Evolutionary conservation across 2,797 vertebrate genomes (phyloP).

Genomic region (Crenichthys baileyi): DNA sequence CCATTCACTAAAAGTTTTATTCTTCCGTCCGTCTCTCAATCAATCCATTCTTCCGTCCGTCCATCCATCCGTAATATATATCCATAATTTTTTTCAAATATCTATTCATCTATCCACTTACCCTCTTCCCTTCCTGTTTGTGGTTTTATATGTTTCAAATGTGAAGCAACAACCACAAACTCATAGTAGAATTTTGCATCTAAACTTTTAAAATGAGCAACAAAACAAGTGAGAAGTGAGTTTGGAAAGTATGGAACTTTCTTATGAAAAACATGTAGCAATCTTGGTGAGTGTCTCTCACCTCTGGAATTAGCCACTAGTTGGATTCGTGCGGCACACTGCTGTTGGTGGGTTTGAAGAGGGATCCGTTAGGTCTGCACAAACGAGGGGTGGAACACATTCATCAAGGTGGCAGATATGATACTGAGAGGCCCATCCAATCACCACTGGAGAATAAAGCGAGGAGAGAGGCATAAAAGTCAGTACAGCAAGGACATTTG

Average conservation of each 20-base stretch:
- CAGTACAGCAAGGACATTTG: slow-evolving; percentile 74
- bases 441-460: slow-evolving; percentile 67
- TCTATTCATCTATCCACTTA: too few species aligned
- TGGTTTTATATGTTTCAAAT: not conserved
- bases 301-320: slow-evolving; percentile 29
- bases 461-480: slow-evolving; percentile 65
- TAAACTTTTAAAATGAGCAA: not conserved
- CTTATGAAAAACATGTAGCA: not conserved
- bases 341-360: slow-evolving; percentile 23
- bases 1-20: not conserved
- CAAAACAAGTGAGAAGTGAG: not conserved
- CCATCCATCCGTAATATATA: too few species aligned
- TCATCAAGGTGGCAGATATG: slow-evolving; percentile 74
- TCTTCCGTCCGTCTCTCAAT: too few species aligned
- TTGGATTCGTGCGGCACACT: slow-evolving; percentile 51
- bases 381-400: slow-evolving; percentile 67
- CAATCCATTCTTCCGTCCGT: too few species aligned
- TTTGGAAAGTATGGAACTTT: not conserved
- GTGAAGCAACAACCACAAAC: not conserved
- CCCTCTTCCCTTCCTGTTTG: too few species aligned
- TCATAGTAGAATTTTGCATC: not conserved
- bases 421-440: slow-evolving; percentile 72
- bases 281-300: not conserved
- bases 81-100: too few species aligned
- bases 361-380: slow-evolving; percentile 58